Evolutionary conservation across 1,140 invertebrate genomes (phyloP).

Genomic region (Acromyrmex heyeri): DNA sequence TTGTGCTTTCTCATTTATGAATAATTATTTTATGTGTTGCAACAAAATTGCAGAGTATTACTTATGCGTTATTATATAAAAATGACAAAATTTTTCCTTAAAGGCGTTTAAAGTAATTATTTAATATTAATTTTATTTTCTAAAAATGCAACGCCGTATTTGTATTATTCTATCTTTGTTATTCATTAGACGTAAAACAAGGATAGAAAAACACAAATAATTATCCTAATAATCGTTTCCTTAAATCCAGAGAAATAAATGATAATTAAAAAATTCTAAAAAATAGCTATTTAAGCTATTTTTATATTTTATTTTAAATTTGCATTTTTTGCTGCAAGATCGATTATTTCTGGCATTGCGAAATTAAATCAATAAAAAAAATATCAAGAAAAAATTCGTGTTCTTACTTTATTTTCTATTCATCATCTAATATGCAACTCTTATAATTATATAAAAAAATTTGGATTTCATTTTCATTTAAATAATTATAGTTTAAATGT

Average conservation of each 20-base stretch:
- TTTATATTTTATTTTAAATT: slow-evolving; percentile 16
- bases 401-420: not conserved
- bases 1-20: not conserved
- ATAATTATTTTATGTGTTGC: not conserved
- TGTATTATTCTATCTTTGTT: too few species aligned
- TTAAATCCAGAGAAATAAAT: not conserved
- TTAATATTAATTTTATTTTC: not conserved
- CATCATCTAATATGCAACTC: not conserved
- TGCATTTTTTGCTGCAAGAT: not conserved
- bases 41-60: not conserved
- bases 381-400: not conserved
- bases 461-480: not conserved
- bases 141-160: not conserved
- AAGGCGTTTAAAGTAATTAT: not conserved
- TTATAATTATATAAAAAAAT: not conserved
- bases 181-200: too few species aligned
- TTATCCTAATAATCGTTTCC: too few species aligned
- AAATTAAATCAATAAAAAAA: not conserved
- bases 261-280: not conserved
- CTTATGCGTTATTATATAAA: not conserved
- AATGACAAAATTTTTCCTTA: not conserved
- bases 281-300: not conserved
- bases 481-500: slow-evolving; percentile 8
- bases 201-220: too few species aligned
- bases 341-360: not conserved